Conservation (phyloP, 2,797 vertebrate species). For the Mormyrops attenuatus region DNA sequence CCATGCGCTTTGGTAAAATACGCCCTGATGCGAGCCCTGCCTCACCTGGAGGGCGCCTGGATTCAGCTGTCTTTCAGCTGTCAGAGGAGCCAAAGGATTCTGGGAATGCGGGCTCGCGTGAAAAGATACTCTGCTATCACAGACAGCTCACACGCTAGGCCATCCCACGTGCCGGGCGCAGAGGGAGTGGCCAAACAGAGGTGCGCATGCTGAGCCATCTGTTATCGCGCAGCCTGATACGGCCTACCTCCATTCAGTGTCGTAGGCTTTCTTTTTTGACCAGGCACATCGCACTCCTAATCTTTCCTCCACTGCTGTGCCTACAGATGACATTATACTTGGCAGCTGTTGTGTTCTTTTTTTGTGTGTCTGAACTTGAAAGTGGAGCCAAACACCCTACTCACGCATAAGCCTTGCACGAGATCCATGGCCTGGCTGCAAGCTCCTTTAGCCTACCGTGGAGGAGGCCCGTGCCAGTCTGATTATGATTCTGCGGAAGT, state of each 20-base stretch:
- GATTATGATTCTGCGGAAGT: too few relatives aligned
- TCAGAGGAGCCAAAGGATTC: background rate
- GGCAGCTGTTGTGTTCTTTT: background rate
- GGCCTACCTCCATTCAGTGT: background rate
- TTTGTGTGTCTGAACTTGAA: constrained; percentile 4
- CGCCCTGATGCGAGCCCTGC: background rate
- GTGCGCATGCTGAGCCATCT: background rate
- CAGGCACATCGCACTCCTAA: background rate
- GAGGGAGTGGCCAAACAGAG: background rate
- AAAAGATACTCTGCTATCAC: background rate
- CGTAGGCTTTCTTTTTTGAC: background rate
- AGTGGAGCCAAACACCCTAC: background rate
- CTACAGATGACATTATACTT: constrained; percentile 8
- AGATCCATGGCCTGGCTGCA: background rate
- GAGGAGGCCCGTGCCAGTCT: background rate
- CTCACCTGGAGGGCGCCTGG: background rate
- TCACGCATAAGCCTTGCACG: constrained; percentile 18
- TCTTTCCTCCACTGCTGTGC: background rate
- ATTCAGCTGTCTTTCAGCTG: background rate
- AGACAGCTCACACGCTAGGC: background rate
- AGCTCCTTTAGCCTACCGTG: background rate
- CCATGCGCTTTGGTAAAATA: background rate
- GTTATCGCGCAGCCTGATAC: background rate
- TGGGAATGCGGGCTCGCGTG: background rate
- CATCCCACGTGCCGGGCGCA: background rate